These are phyloP conservation scores for Carpatolechia fugitivella DNA, from an alignment of 2,888 invertebrate species.

Conservation along the genomic window DNA sequence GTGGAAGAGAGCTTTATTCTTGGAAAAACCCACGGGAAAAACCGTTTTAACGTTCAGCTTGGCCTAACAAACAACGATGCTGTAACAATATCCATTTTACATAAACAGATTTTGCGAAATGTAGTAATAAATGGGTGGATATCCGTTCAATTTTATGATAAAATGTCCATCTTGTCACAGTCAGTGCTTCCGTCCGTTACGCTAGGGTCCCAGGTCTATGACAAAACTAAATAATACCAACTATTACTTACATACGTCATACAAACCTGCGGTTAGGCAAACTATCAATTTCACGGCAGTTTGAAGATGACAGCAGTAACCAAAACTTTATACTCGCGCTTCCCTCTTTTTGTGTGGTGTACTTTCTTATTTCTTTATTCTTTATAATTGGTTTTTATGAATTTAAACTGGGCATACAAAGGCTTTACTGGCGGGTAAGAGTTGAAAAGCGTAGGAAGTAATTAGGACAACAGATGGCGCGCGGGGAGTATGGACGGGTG, in stretches of 20 bases:
- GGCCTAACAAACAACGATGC: no score
- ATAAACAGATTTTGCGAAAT: no score
- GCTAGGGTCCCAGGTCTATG: not conserved
- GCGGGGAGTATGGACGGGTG: conserved; percentile 33
- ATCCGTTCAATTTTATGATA: no score
- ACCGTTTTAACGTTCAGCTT: no score
- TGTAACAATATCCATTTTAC: no score
- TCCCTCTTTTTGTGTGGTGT: conserved; percentile 53
- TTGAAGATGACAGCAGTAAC: conserved; percentile 42
- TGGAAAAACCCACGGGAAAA: no score
- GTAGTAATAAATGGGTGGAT: no score
- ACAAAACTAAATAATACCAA: not conserved
- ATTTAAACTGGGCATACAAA: conserved; percentile 59
- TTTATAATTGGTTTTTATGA: conserved; percentile 62
- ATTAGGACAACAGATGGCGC: conserved; percentile 70
- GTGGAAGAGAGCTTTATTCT: no score
- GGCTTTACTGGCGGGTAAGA: conserved; percentile 37
- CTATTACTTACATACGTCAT: conserved; percentile 21
- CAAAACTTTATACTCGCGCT: conserved; percentile 52
- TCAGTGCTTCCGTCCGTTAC: not conserved
- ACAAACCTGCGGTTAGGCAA: conserved; percentile 55
- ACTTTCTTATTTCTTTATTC: conserved; percentile 66
- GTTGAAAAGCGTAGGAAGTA: conserved; percentile 69
- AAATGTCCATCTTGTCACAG: no score
- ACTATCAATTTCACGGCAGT: conserved; percentile 65